phyloP scores from a whole-genome alignment of 2,888 invertebrate species.

The Fragum sueziense region DNA sequence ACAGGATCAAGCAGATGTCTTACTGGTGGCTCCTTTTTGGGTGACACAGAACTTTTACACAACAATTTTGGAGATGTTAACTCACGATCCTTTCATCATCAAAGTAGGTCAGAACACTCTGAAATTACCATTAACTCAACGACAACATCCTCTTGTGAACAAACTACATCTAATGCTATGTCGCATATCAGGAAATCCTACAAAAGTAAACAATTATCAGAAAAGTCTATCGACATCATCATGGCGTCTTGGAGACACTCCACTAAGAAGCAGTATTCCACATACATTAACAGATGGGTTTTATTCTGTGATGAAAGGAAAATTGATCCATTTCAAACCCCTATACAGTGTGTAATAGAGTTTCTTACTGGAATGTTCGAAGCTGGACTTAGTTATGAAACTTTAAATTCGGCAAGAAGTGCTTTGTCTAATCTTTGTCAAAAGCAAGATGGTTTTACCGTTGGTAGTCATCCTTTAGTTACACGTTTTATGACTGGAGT shows the following conservation, averaged over 20 bases:
- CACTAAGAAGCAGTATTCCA: constrained; percentile 35
- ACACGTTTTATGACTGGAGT: no score
- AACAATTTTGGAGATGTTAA: constrained; percentile 24
- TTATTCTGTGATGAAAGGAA: constrained; percentile 23
- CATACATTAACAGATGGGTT: constrained; percentile 28
- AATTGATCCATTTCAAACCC: constrained; percentile 20
- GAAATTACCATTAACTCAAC: constrained; percentile 11
- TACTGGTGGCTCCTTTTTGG: constrained; percentile 39
- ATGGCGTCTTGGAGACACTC: constrained; percentile 40
- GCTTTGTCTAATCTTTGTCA: constrained; percentile 20
- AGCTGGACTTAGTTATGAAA: constrained; percentile 28
- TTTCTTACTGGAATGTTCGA: constrained; percentile 22
- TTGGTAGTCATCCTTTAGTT: no score
- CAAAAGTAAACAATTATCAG: constrained; percentile 14
- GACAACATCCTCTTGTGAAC: constrained; percentile 17
- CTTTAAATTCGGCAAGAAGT: constrained; percentile 38
- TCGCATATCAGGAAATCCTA: constrained; percentile 26
- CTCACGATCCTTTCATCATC: constrained; percentile 15
- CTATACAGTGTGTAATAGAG: constrained; percentile 21
- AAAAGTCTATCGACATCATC: constrained; percentile 36
- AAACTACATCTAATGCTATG: constrained; percentile 33
- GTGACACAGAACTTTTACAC: constrained; percentile 37
- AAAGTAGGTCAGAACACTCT: constrained; percentile 14
- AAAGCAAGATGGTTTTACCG: no score
- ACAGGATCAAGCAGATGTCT: constrained; percentile 32